Conservation (phyloP, 2,888 invertebrate genomes). For the Idaea biselata region DNA sequence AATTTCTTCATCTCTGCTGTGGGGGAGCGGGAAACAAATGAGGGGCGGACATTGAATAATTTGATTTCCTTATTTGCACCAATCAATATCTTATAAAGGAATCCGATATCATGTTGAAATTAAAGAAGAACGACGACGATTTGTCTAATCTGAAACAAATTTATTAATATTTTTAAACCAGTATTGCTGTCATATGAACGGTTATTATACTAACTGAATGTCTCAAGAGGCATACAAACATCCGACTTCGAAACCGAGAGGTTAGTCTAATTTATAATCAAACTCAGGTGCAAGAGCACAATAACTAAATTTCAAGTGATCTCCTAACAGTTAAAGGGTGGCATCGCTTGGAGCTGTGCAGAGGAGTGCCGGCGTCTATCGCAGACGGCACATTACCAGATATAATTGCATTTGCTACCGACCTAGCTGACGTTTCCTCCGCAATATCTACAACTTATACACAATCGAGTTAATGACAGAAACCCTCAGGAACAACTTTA, state of each 20-base stretch:
- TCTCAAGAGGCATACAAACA: slow-evolving; percentile 14
- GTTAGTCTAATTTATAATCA: slow-evolving; percentile 38
- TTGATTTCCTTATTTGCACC: slow-evolving; percentile 80
- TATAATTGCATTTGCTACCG: slow-evolving; percentile 78
- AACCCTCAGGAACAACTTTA: slow-evolving; percentile 65
- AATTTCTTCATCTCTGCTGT: slow-evolving; percentile 77
- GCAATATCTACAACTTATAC: slow-evolving; percentile 70
- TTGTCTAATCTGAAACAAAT: slow-evolving; percentile 4
- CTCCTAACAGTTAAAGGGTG: slow-evolving; percentile 64
- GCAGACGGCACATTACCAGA: slow-evolving; percentile 76
- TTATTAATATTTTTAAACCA: background rate
- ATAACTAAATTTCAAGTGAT: slow-evolving; percentile 64
- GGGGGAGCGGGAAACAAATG: slow-evolving; percentile 77
- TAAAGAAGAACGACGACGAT: slow-evolving; percentile 30
- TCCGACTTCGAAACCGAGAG: slow-evolving; percentile 11
- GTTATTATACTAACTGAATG: background rate
- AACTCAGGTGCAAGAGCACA: slow-evolving; percentile 56
- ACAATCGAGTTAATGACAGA: slow-evolving; percentile 75
- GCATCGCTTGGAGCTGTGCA: slow-evolving; percentile 52
- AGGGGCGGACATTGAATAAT: slow-evolving; percentile 81
- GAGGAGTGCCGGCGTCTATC: slow-evolving; percentile 43
- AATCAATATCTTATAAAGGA: slow-evolving; percentile 76
- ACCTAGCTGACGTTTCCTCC: slow-evolving; percentile 73
- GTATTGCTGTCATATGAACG: background rate
- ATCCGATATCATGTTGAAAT: slow-evolving; percentile 56